Evolutionary conservation across 2,113 vertebrate genomes (phyloP).

Genomic region (Nothobranchius furzeri): DNA sequence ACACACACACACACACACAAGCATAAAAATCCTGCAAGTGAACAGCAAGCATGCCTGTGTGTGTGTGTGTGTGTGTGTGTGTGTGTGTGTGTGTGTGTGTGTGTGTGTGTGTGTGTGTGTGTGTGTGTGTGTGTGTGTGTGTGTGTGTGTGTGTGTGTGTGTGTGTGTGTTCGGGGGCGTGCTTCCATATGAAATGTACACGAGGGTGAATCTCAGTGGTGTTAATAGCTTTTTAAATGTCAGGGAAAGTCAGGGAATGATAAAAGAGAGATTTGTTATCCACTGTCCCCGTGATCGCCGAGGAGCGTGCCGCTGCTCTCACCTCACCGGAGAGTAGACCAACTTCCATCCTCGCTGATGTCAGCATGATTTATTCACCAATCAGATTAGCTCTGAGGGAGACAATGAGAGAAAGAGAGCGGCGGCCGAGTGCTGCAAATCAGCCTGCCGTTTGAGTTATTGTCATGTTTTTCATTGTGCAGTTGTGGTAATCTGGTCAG

Average conservation of each 20-base stretch:
- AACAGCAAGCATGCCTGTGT: slow-evolving; percentile 39
- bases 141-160: slow-evolving; percentile 17
- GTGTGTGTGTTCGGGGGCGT: slow-evolving; percentile 16
- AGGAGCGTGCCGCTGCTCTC: slow-evolving; percentile 51
- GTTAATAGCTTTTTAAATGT: slow-evolving; percentile 88
- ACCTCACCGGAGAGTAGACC: slow-evolving; percentile 50
- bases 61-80: too few species aligned
- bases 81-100: too few species aligned
- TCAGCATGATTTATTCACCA: slow-evolving; percentile 80
- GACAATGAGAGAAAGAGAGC: slow-evolving; percentile 44
- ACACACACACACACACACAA: slow-evolving; percentile 14
- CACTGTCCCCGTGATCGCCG: slow-evolving; percentile 77
- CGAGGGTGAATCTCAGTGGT: slow-evolving; percentile 72
- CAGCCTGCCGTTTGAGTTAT: slow-evolving; percentile 33
- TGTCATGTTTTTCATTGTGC: slow-evolving; percentile 38
- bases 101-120: too few species aligned
- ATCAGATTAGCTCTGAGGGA: slow-evolving; percentile 70
- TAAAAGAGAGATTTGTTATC: slow-evolving; percentile 84
- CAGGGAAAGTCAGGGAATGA: slow-evolving; percentile 85
- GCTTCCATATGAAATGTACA: slow-evolving; percentile 76
- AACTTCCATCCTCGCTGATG: slow-evolving; percentile 75
- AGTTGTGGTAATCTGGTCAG: slow-evolving; percentile 17
- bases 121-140: too few species aligned
- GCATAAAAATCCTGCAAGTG: slow-evolving; percentile 31
- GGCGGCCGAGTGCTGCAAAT: slow-evolving; percentile 32